Evolutionary conservation across 2,797 vertebrate species (phyloP).

Genomic region (Macropodus opercularis): DNA sequence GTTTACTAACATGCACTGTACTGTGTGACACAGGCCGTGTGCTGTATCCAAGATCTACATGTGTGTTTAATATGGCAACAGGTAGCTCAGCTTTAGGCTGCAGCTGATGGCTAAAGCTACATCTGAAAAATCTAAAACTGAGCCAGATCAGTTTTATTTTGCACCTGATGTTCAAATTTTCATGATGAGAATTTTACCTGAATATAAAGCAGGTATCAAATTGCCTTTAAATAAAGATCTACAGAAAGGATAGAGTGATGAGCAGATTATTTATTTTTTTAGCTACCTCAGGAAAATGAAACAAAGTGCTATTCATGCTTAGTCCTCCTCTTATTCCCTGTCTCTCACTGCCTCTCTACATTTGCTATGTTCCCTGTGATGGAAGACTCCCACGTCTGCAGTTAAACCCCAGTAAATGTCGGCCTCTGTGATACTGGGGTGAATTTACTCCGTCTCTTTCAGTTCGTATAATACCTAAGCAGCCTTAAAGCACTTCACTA

Average conservation of each 20-base stretch:
- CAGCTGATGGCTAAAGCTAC: not conserved
- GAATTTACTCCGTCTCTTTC: constrained; percentile 39
- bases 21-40: too few species aligned
- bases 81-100: not conserved
- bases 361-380: constrained; percentile 47
- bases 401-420: constrained; percentile 64
- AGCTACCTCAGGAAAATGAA: constrained; percentile 28
- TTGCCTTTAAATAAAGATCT: too few species aligned
- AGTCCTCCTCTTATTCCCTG: constrained; percentile 7
- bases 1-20: not conserved
- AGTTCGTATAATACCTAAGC: constrained; percentile 41
- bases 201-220: too few species aligned
- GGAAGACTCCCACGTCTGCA: constrained; percentile 54
- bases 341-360: constrained; percentile 2
- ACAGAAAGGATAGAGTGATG: not conserved
- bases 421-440: constrained; percentile 37
- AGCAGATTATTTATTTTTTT: not conserved
- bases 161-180: not conserved
- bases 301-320: constrained; percentile 36
- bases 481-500: constrained; percentile 29
- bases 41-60: not conserved
- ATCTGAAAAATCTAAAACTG: not conserved
- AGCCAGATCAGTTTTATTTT: not conserved
- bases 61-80: not conserved
- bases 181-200: too few species aligned